Evolutionary conservation across 2,797 vertebrate genomes (phyloP), one percentile per base, ranked within the genome.

Genomic region (Todus mexicanus): DNA sequence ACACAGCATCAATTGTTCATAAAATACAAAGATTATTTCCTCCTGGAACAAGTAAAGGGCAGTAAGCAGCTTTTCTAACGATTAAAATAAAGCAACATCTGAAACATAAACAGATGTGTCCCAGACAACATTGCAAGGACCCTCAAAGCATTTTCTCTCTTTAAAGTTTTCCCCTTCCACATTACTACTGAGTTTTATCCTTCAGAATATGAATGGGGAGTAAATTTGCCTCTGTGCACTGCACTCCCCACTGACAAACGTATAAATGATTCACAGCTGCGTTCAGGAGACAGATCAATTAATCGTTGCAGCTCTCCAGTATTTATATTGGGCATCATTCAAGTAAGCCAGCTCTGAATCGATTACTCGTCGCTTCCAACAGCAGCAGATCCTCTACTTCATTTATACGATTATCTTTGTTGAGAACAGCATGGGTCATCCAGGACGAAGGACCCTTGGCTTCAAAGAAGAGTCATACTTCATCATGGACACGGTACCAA

Each of bases 261-360:
- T 64, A 92, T 91, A 96, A 96, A 94, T 96, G 96, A 97, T 95
- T 97, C 96, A 97, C 90, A 85, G 94, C 78, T 73, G 89, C 64
- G 33, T 90, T 94, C 92, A 84, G 84, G 76, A 96, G 79, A 74
- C 56, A 79, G 94, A 96, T 95, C 91, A 96, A 97, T 97, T 96
- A 97, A 96, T 96, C 91, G 54, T 60, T 94, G 89, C 87, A 90
- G 87, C 92, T 96, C 91, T 92, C 91, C 82, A 94, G 79, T 94
- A 96, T 93, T 96, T 94, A 91, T 93, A 92, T 69, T 77, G 93
- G 92, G 91, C 94, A 93, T 90, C 94, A 94, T 91, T 96, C 96
- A 96, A 89, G 81, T 65, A 83, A 80, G 91, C 65, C 80, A 93
- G 89, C 53, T 93, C 71, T 50, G 54, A 90, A 96, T 93, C 38